Base-by-base conservation (phyloP, 2,113 vertebrate genomes). In the Apteryx mantelli region DNA sequence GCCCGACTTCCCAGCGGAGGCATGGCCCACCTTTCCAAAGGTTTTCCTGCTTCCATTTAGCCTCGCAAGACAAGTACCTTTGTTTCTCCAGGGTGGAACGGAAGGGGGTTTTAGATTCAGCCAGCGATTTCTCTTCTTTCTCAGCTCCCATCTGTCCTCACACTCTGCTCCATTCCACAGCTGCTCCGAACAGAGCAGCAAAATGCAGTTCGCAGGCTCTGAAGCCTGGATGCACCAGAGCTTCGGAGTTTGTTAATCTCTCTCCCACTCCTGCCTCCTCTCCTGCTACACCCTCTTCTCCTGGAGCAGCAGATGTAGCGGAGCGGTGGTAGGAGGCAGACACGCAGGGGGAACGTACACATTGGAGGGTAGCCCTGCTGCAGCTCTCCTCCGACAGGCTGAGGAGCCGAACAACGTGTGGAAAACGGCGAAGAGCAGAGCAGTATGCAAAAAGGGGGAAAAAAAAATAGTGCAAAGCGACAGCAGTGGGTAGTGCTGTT, bases 131-230 rank as follows among this genome's bases (percentile, higher is more conserved):
- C 91, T 97, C 89, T 95, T 97, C 95, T 44, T 93, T 95, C 96
- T 94, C 93, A 96, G 91, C 91, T 96, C 93, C 96, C 97, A 97
- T 95, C 95, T 95, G 96, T 96, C 96, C 95, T 97, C 96, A 97
- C 95, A 96, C 97, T 94, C 93, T 0, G 64, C 91, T 97, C 95
- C 76, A 83, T 95, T 96, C 97, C 94, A 94, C 91, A 95, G 93
- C 96, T 97, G 93, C 93, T 97, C 89, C 91, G 87, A 88, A 85
- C 66, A 95, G 91, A 97, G 94, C 18, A 66, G 96, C 91, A 91
- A 93, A 94, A 94, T 66, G 94, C 94, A 95, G 89, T 94, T 94
- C 91, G 48, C 89, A 81, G 71, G 88, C 94, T 86, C 58, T 11
- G 90, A 82, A 94, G 94, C 94, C 94, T 80, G 94, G 93, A 96